Base-by-base conservation (phyloP, 2,888 invertebrate genomes). In the Hydrotaea diabolus region DNA sequence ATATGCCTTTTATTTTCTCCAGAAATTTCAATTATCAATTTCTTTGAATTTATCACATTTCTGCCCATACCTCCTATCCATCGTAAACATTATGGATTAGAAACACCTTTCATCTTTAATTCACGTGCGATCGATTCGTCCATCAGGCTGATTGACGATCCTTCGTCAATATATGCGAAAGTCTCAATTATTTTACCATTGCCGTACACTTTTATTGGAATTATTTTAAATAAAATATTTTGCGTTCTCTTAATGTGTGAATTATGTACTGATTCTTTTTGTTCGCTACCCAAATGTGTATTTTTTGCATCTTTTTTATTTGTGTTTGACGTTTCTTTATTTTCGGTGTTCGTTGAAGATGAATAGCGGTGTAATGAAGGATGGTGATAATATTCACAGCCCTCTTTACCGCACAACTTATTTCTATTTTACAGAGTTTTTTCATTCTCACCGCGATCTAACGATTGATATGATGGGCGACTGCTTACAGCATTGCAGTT, bases 201-300 rank as follows among this genome's bases (percentile, higher is more conserved):
- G 15, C 79, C 79, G 43, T 73, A 66, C 2, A 79, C n/a, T 23
- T 72, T 73, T 9, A 79, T 66, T 21, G 66, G 79, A 43, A 80
- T 57, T 31, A 80, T 80, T 80, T 75, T 80, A 62, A 80, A 80
- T 17, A 80, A 71, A 59, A 75, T 46, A 31, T 80, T 19, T 66
- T 23, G 59, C 17, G 23, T 9, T 46, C 43, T 31, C 2, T 0
- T 43, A 53, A 15, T 69, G 19, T 77, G 77, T 21, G 23, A 8
- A n/a, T 77, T 66, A 15, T 69, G 46, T 55, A 55, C 9, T 9
- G 15, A 39, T 46, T 64, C 75, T 1, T 31, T 46, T 59, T 17
- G 21, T 53, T 31, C 19, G n/a, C n/a, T n/a, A n/a, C n/a, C n/a
- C n/a, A n/a, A n/a, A n/a, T n/a, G n/a, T n/a, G n/a, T n/a, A n/a